These are phyloP conservation scores for Heliconius cydno DNA, from an alignment of 2,888 invertebrate species.

Conservation along the genomic window DNA sequence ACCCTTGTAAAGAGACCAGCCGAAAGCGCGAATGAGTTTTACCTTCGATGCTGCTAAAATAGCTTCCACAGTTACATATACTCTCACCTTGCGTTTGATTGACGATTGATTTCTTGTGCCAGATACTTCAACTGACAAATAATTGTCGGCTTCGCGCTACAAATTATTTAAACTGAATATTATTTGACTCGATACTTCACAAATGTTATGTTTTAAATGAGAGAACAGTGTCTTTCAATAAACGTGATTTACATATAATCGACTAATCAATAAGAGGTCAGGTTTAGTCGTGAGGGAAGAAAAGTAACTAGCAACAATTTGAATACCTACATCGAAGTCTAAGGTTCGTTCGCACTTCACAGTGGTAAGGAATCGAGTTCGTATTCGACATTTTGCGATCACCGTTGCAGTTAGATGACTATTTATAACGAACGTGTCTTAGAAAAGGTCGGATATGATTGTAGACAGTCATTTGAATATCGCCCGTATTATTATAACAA, in stretches of 20 bases:
- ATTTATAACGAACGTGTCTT: constrained; percentile 82
- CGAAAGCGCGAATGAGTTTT: constrained; percentile 82
- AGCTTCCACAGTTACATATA: constrained; percentile 72
- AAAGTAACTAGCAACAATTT: constrained; percentile 8
- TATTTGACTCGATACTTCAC: neutral
- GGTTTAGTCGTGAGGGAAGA: constrained; percentile 10
- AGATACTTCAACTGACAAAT: constrained; percentile 77
- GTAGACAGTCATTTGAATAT: constrained; percentile 81
- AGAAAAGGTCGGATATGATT: constrained; percentile 83
- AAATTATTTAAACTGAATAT: neutral
- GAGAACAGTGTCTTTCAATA: constrained; percentile 52
- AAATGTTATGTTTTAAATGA: constrained; percentile 45
- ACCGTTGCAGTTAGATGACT: constrained; percentile 78
- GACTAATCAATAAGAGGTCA: constrained; percentile 23
- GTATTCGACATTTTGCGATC: constrained; percentile 82
- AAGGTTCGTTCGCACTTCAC: constrained; percentile 53
- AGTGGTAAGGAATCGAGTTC: constrained; percentile 79
- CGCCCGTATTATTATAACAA: constrained; percentile 78
- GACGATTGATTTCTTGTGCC: constrained; percentile 83
- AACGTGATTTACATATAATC: constrained; percentile 52
- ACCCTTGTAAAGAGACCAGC: constrained; percentile 80
- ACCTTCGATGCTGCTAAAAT: constrained; percentile 83
- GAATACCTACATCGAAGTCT: constrained; percentile 21
- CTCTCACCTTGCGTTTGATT: constrained; percentile 84
- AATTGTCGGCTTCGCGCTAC: constrained; percentile 3